Conservation (phyloP, 2,888 invertebrate species). For the Drosophila formosana region DNA sequence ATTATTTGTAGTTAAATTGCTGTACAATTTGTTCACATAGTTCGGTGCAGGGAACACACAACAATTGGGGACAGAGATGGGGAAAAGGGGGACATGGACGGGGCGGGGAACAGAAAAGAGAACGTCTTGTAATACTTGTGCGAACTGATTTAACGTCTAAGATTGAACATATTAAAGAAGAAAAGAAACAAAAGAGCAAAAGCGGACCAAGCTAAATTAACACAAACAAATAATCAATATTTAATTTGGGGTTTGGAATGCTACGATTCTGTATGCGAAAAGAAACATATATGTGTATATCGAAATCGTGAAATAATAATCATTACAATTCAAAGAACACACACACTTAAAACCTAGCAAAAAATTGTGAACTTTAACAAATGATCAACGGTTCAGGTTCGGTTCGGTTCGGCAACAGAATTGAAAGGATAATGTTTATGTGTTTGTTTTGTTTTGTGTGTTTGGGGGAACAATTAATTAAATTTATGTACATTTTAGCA, state of each 20-base stretch:
- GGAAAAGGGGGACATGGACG: slow-evolving; percentile 3
- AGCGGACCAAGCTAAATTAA: slow-evolving; percentile 36
- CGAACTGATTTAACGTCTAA: slow-evolving; percentile 63
- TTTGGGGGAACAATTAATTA: slow-evolving; percentile 51
- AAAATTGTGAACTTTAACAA: slow-evolving; percentile 73
- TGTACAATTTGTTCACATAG: slow-evolving; percentile 72
- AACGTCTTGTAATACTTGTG: slow-evolving; percentile 71
- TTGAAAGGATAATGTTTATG: slow-evolving; percentile 25
- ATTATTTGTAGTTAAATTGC: slow-evolving; percentile 59
- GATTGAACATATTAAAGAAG: slow-evolving; percentile 11
- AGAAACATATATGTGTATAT: slow-evolving; percentile 23
- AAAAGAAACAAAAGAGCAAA: slow-evolving; percentile 20
- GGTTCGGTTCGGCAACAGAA: slow-evolving; percentile 45
- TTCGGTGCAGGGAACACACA: slow-evolving; percentile 59
- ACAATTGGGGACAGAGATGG: slow-evolving; percentile 23
- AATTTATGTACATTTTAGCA: slow-evolving; percentile 65
- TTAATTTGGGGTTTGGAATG: slow-evolving; percentile 69
- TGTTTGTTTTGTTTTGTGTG: slow-evolving; percentile 44
- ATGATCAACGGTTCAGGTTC: slow-evolving; percentile 32
- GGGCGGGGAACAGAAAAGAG: slow-evolving; percentile 31
- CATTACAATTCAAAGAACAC: slow-evolving; percentile 48
- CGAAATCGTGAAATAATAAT: slow-evolving; percentile 54
- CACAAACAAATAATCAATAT: slow-evolving; percentile 24
- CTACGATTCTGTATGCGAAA: slow-evolving; percentile 72
- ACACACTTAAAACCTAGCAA: slow-evolving; percentile 79